Percentiles rank a stretch among this genome's conserved stretches.
Evolutionary conservation across 2,797 vertebrate genomes (phyloP).

Genomic region (Sebastiscus albofasciatus): DNA sequence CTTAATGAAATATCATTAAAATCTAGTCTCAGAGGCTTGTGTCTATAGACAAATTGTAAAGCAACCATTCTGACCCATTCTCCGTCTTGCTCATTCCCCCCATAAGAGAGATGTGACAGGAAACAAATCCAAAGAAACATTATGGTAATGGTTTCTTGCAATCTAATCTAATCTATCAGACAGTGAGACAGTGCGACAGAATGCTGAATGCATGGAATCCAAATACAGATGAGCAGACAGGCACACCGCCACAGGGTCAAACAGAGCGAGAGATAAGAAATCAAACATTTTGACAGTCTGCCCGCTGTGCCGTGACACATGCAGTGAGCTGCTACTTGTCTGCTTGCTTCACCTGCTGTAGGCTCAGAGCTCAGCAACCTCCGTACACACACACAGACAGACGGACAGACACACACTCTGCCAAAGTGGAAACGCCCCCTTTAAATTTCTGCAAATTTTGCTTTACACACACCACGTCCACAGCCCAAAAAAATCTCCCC

Average conservation of each 20-base stretch:
- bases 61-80: not conserved
- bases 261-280: slow-evolving; percentile 54
- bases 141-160: not conserved
- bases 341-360: slow-evolving; percentile 59
- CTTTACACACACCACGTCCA: slow-evolving; percentile 23
- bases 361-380: slow-evolving; percentile 43
- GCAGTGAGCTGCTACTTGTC: slow-evolving; percentile 47
- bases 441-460: slow-evolving; percentile 12
- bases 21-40: slow-evolving; percentile 8
- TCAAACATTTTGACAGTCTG: slow-evolving; percentile 59
- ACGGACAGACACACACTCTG: slow-evolving; percentile 2
- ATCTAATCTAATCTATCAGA: slow-evolving; percentile 19
- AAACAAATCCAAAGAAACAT: slow-evolving; percentile 1
- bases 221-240: slow-evolving; percentile 42
- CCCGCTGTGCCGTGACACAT: slow-evolving; percentile 54
- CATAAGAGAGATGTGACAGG: not conserved
- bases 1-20: slow-evolving; percentile 52
- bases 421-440: slow-evolving; percentile 59
- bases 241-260: slow-evolving; percentile 47
- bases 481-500: slow-evolving; percentile 20
- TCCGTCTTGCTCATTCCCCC: not conserved
- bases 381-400: slow-evolving; percentile 11
- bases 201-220: slow-evolving; percentile 12
- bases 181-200: slow-evolving; percentile 2
- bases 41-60: not conserved